A percentile compares a stretch with the other conserved stretches of the same genome.
Evolutionary conservation across 2,797 vertebrate genomes (phyloP).

Genomic region (Microhierax caerulescens): DNA sequence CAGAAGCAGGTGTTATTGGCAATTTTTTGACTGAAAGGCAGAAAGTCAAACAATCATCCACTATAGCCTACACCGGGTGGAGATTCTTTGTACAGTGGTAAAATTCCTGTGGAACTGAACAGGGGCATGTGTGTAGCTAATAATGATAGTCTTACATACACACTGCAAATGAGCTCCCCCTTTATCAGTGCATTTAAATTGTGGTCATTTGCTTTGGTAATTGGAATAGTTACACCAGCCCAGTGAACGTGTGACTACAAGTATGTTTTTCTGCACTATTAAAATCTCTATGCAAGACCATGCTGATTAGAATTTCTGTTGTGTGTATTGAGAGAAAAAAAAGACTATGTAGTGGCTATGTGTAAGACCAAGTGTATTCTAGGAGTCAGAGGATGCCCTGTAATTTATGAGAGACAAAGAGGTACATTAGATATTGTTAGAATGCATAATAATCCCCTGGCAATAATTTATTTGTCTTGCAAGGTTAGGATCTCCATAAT

Average conservation of each 20-base stretch:
- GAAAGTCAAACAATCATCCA: background rate
- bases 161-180: background rate
- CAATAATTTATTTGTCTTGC: constrained; percentile 64
- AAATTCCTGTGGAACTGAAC: background rate
- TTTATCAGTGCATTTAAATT: background rate
- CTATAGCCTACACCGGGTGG: fast-evolving
- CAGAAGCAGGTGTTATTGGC: background rate
- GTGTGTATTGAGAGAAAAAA: background rate
- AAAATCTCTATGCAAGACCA: background rate
- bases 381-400: constrained; percentile 46
- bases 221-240: constrained; percentile 22
- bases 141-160: background rate
- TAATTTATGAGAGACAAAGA: constrained; percentile 71
- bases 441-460: constrained; percentile 64
- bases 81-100: background rate
- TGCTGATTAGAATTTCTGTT: background rate
- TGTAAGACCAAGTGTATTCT: background rate
- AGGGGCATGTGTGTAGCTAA: background rate
- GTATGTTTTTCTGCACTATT: background rate
- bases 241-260: background rate
- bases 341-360: background rate
- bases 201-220: constrained; percentile 15
- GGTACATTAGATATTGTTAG: constrained; percentile 68
- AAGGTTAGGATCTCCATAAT: constrained; percentile 71
- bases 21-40: background rate